Conservation (phyloP, 2,797 vertebrate species). For the Malacoctenus gilli region DNA sequence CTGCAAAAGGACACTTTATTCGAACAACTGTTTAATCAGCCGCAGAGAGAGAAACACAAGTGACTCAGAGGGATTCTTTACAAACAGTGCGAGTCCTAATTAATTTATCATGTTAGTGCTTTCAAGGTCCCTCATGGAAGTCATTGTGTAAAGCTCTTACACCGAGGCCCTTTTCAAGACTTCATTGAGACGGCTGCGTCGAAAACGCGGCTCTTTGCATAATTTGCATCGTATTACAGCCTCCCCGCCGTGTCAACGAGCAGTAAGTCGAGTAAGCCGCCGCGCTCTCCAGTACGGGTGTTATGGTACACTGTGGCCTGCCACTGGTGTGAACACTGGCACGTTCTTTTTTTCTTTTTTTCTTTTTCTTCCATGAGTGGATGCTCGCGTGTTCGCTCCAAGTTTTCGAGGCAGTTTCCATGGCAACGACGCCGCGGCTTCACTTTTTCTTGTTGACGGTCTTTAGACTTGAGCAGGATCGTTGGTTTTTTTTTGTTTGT, state of each 20-base stretch:
- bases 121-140: constrained; percentile 25
- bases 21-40: constrained; percentile 44
- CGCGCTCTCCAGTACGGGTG: constrained; percentile 62
- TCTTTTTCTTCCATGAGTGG: too few relatives aligned
- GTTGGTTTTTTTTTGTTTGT: too few relatives aligned
- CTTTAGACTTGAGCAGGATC: constrained; percentile 62
- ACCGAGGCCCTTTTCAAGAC: constrained; percentile 29
- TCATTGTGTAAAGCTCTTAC: constrained; percentile 40
- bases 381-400: constrained; percentile 74
- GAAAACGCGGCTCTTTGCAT: constrained; percentile 50
- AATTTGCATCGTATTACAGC: constrained; percentile 62
- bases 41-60: constrained; percentile 38
- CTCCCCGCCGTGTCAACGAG: constrained; percentile 53
- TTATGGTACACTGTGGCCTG: constrained; percentile 74
- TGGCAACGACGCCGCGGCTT: constrained; percentile 75
- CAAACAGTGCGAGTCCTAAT: constrained; percentile 44
- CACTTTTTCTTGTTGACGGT: constrained; percentile 60
- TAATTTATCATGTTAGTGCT: constrained; percentile 41
- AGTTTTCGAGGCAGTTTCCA: constrained; percentile 83
- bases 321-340: constrained; percentile 79
- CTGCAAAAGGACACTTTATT: constrained; percentile 40
- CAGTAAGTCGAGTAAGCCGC: constrained; percentile 62
- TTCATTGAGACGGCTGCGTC: constrained; percentile 30
- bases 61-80: constrained; percentile 41
- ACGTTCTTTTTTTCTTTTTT: too few relatives aligned